Evolutionary conservation across 2,888 invertebrate species (phyloP), one percentile per base, ranked within the genome.

Genomic region (Smittia aterrima): DNA sequence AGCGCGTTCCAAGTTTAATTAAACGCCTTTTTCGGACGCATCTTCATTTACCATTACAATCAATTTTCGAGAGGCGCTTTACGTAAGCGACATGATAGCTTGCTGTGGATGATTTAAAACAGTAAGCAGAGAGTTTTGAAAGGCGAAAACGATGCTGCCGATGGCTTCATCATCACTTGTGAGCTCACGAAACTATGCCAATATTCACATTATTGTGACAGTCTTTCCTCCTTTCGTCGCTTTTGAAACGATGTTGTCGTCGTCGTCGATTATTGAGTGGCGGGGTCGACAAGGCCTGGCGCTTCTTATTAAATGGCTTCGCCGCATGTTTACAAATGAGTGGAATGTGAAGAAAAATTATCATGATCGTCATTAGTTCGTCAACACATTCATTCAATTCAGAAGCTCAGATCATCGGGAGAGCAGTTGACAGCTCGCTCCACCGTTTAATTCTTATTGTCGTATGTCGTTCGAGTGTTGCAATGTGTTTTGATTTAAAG

Each of bases 101-200:
- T 32, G 32, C 32, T 47, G 47, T 47, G 47, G 32, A n/a, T 47
- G 47, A 47, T 47, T 47, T 47, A 47, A 47, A 47, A 47, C 47
- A 47, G 47, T 47, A 47, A 47, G 16, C 47, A 47, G 47, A 47
- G 47, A n/a, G 47, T 47, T 47, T 47, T 47, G 47, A 47, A 47
- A 47, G 47, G 47, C 47, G n/a, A 16, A 47, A 47, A 47, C 47
- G 47, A 47, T n/a, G 47, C 47, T 47, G 16, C 16, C 47, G 47
- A 47, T 16, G 16, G 32, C 32, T 32, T 32, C 32, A 32, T 32
- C 32, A 32, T 32, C 32, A 32, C 32, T 32, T 32, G 32, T 32
- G 32, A 32, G 32, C 16, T n/a, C 11, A 47, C 47, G 16, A 47
- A 47, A 47, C 47, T 47, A 47, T 47, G 47, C 47, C 47, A 47